Evolutionary conservation across 2,797 vertebrate species (phyloP).

Genomic region (Falco peregrinus): DNA sequence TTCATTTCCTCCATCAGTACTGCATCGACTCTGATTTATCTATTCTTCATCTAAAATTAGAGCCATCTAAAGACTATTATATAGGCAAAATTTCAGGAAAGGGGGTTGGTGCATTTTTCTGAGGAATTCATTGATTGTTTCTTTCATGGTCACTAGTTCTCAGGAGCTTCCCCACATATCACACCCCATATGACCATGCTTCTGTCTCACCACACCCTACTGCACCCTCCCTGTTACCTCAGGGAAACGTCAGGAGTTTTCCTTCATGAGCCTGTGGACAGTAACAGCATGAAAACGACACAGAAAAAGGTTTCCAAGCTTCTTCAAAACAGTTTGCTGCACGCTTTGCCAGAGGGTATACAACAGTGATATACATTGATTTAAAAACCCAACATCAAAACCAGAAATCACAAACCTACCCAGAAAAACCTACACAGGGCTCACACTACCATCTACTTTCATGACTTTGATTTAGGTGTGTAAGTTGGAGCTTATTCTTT

Average conservation of each 20-base stretch:
- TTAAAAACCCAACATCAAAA: neutral
- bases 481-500: neutral
- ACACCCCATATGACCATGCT: neutral
- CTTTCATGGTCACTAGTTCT: neutral
- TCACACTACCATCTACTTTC: neutral
- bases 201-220: neutral
- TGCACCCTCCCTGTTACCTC: neutral
- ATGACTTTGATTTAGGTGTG: neutral
- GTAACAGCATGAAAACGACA: neutral
- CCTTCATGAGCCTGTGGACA: neutral
- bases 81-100: neutral
- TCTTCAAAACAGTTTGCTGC: neutral
- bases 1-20: neutral
- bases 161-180: neutral
- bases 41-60: neutral
- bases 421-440: neutral
- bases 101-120: neutral
- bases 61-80: neutral
- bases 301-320: neutral
- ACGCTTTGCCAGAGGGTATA: neutral
- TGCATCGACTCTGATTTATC: neutral
- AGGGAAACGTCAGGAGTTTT: neutral
- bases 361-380: neutral
- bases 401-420: neutral
- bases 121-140: neutral